These are phyloP conservation scores for Elgonia sp. DNA, from an alignment of 2,888 invertebrate genomes.

Conservation along the genomic window DNA sequence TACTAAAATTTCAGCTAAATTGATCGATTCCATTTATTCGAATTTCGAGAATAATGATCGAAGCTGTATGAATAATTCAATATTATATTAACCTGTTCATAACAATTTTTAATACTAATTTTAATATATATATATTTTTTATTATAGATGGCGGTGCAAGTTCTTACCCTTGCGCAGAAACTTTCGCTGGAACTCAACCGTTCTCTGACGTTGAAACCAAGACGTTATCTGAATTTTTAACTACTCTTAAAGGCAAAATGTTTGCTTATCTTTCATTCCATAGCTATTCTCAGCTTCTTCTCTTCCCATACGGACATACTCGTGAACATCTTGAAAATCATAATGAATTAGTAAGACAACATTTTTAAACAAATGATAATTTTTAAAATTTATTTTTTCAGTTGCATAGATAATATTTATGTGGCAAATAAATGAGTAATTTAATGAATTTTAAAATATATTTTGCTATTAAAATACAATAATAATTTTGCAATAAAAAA, in stretches of 20 bases:
- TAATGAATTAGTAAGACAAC: slow-evolving; percentile 87
- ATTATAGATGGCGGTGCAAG: slow-evolving; percentile 88
- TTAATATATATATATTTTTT: not conserved
- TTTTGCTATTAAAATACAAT: too few species aligned
- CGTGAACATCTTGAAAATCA: slow-evolving; percentile 88
- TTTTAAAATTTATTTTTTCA: not conserved
- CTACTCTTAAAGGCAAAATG: slow-evolving; percentile 87
- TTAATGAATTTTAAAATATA: too few species aligned
- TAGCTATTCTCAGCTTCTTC: slow-evolving; percentile 91
- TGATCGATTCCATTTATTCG: too few species aligned
- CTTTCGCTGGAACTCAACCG: slow-evolving; percentile 90
- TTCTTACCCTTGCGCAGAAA: slow-evolving; percentile 88
- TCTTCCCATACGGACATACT: slow-evolving; percentile 91
- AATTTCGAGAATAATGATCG: too few species aligned
- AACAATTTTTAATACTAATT: too few species aligned
- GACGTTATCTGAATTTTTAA: slow-evolving; percentile 88
- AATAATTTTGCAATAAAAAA: too few species aligned
- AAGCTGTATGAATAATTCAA: too few species aligned
- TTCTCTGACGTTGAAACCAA: slow-evolving; percentile 92
- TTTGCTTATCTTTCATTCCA: slow-evolving; percentile 92
- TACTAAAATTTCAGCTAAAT: too few species aligned
- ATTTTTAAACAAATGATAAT: not conserved
- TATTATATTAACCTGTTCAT: too few species aligned
- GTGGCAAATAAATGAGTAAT: too few species aligned
- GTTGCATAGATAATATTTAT: too few species aligned